Base-by-base conservation (phyloP, 2,797 vertebrate species). In the Poeciliopsis infans region DNA sequence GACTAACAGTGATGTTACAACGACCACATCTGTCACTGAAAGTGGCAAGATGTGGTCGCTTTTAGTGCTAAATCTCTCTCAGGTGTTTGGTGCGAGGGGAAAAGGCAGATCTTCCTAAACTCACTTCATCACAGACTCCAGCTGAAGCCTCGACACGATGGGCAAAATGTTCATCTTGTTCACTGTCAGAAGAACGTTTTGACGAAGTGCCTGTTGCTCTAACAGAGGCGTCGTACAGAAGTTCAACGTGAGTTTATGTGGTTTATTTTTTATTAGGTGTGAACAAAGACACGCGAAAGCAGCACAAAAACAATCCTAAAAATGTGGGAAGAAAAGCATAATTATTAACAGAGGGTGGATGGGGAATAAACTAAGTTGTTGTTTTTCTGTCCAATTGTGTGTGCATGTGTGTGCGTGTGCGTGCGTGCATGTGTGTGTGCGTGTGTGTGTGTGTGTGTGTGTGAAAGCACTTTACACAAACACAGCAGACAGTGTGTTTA, bases 401-500 rank as follows among this genome's bases (percentile, higher is more conserved):
- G 47, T 15, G 45, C 45, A 4, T 12, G 49, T 2, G 49, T 7
- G 20, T 8, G 20, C 1, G 53, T n/a, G 46, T 5, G 33, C 76
- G 28, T 43, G 13, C 57, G 71, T 69, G 66, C 45, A 2, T 74
- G 64, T 55, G 31, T 76, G 57, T 78, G 49, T 23, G 49, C 8
- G 49, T 23, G 49, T 25, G 53, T 3, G 46, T 1, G 8, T 78
- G 49, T 69, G 45, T 77, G 75, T 77, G 69, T 51, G 71, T 66
- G 64, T 57, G 73, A 36, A 41, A 25, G 55, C 0, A 73, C 72
- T 70, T 69, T 72, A 81, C 82, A 86, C 73, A 81, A 81, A 80
- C 77, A 84, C 43, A 69, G 12, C 77, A 88, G 81, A 84, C 84
- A 89, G 84, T 13, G 53, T 80, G 83, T 88, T 80, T 89, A 87